Base-by-base conservation (phyloP, 2,797 vertebrate species). In the Anolis apletophallus region DNA sequence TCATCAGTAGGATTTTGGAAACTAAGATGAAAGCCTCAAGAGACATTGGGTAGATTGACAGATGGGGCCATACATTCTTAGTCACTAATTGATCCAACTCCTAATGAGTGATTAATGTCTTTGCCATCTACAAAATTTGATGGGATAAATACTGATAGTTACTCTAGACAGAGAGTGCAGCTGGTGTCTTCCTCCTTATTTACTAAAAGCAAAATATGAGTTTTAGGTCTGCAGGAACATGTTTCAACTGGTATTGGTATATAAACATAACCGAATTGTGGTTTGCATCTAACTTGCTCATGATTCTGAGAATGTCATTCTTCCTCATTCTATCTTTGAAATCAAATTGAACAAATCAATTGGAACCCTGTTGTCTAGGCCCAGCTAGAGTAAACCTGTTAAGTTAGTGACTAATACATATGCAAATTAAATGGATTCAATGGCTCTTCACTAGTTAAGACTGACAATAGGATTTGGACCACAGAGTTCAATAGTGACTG, bases 121-220 rank as follows among this genome's bases (percentile, higher is more conserved):
- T 73, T 83, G 71, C 85, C 90, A 88, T 84, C 26, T 16, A 61
- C 36, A 84, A 5, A 34, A 59, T 67, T 68, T 1, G 88, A 78
- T 1, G 87, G 89, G 81, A 87, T 80, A 59, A 17, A 6, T 86
- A 46, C 46, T 46, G 46, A 46, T 46, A 23, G 8, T 61, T 1
- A 86, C 50, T 11, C 16, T 76, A 85, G 23, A 4, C 72, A 16
- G 84, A 57, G 4, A 59, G 82, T 59, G 50, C 12, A 54, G 52
- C 26, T 0, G 1, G 1, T 57, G 1, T 77, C 85, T 52, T 0
- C 0, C 73, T 71, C 55, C 23, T 17, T 64, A 5, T 46, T 46
- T 57, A 10, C 76, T 69, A 82, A 69, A 72, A 57, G 52, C 7
- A 13, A 14, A 0, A 0, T 13, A 13, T 83, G 83, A 77, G 5